Percentiles rank a stretch among this genome's conserved stretches.
Conservation (phyloP, 1,140 invertebrate genomes). For the Epicauta chinensis region DNA sequence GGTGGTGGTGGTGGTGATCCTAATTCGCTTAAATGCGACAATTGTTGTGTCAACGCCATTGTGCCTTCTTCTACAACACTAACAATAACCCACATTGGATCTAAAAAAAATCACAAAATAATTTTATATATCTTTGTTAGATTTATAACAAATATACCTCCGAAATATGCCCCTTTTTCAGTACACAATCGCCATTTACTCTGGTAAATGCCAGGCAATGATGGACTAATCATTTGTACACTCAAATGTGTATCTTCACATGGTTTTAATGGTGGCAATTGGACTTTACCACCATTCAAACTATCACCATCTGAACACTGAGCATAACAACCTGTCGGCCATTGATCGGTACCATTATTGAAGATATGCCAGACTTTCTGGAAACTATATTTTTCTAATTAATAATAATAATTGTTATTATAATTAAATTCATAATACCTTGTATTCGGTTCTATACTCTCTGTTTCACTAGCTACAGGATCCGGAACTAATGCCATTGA, state of each 20-base stretch:
- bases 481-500: slow-evolving; percentile 75
- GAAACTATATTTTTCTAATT: slow-evolving; percentile 46
- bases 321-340: slow-evolving; percentile 71
- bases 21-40: slow-evolving; percentile 37
- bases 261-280: slow-evolving; percentile 56
- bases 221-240: slow-evolving; percentile 64
- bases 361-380: slow-evolving; percentile 74
- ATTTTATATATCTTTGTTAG: too few species aligned
- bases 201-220: slow-evolving; percentile 63
- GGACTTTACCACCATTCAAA: slow-evolving; percentile 52
- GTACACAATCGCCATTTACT: slow-evolving; percentile 80
- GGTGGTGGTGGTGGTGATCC: slow-evolving; percentile 24
- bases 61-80: slow-evolving; percentile 40
- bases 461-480: slow-evolving; percentile 67
- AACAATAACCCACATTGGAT: slow-evolving; percentile 40
- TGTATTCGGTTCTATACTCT: slow-evolving; percentile 66
- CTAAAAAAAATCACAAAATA: slow-evolving; percentile 19
- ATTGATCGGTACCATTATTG: slow-evolving; percentile 70
- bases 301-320: slow-evolving; percentile 57
- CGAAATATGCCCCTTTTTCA: slow-evolving; percentile 73
- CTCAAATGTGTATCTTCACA: slow-evolving; percentile 59
- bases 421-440: slow-evolving; percentile 34
- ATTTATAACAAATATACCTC: slow-evolving; percentile 52
- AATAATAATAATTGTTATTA: slow-evolving; percentile 8
- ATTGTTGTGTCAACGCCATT: slow-evolving; percentile 37